Conservation (phyloP, 2,113 vertebrate species). For the Ancistrus triradiatus region DNA sequence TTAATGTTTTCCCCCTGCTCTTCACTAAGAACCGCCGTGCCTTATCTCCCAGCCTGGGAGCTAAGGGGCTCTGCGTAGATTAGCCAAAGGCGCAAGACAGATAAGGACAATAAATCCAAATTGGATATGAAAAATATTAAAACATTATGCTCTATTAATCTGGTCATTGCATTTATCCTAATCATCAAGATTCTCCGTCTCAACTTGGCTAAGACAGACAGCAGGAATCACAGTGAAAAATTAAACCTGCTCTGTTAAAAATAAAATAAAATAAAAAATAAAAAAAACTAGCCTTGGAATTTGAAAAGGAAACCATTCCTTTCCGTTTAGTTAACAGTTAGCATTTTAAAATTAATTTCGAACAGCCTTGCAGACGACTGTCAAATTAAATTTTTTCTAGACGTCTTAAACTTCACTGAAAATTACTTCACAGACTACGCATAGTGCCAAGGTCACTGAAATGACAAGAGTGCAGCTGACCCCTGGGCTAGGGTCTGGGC, state of each 20-base stretch:
- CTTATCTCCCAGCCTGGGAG: constrained; percentile 84
- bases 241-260: constrained; percentile 14
- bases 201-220: constrained; percentile 10
- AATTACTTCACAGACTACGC: no score
- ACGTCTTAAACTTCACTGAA: no score
- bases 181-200: constrained; percentile 61
- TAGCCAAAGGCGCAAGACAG: constrained; percentile 81
- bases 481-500: no score
- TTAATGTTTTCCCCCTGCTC: constrained; percentile 83
- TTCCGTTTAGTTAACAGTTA: no score
- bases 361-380: no score
- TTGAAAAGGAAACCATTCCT: neutral
- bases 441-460: no score
- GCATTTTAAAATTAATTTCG: no score
- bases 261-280: no score
- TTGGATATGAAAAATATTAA: constrained; percentile 92
- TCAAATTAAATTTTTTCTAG: no score
- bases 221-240: constrained; percentile 15
- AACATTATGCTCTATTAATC: constrained; percentile 93
- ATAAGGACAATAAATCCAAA: constrained; percentile 90
- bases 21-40: constrained; percentile 73
- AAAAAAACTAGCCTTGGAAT: neutral
- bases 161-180: constrained; percentile 82
- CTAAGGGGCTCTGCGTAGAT: constrained; percentile 83
- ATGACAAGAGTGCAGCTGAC: no score